Evolutionary conservation across 2,113 vertebrate genomes (phyloP).

Genomic region (Leptocoma aspasia): DNA sequence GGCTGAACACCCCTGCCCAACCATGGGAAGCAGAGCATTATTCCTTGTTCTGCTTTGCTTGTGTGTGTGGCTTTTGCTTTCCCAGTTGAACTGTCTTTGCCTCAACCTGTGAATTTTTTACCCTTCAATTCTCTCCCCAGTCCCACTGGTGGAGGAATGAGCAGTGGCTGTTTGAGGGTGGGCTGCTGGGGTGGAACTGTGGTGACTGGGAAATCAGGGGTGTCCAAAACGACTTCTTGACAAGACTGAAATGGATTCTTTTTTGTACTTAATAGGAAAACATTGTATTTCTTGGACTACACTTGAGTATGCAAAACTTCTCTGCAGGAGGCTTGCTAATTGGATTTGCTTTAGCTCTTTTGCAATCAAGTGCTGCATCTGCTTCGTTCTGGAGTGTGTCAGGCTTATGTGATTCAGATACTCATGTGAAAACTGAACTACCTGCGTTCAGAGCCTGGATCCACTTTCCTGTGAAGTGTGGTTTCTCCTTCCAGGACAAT

Average conservation of each 20-base stretch:
- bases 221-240: background rate
- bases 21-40: background rate
- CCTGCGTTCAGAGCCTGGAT: background rate
- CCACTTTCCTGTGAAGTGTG: background rate
- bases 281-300: background rate
- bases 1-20: background rate
- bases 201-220: background rate
- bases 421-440: background rate
- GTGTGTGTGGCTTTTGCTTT: background rate
- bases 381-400: background rate
- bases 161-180: background rate
- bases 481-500: background rate
- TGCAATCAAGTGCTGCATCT: background rate
- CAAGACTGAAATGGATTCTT: background rate
- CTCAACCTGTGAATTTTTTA: background rate
- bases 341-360: background rate
- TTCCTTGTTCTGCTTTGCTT: background rate
- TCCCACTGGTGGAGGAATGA: fast-evolving
- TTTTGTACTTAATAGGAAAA: background rate
- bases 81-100: background rate
- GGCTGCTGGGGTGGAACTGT: background rate
- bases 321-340: background rate
- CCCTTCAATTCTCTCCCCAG: fast-evolving
- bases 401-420: background rate
- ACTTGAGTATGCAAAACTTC: background rate